Base-by-base conservation (phyloP, 2,797 vertebrate species). In the Selene dorsalis region DNA sequence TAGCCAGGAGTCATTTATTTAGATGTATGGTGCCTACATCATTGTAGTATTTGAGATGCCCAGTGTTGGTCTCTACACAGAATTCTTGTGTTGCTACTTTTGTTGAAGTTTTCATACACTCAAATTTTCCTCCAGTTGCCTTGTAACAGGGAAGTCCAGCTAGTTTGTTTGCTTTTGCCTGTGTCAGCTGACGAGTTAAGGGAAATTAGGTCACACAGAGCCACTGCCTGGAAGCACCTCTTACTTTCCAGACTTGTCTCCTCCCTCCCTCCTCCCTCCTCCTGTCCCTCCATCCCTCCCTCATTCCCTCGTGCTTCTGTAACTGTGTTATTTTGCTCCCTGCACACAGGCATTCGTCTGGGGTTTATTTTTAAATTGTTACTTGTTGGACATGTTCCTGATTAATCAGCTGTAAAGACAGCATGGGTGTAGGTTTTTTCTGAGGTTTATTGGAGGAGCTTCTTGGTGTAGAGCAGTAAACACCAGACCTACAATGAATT, bases 171-270 rank as follows among this genome's bases (percentile, higher is more conserved):
- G 64, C 66, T 76, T 82, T 63, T 48, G 48, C 75, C 76, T 61
- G 76, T 79, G 85, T 94, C 92, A 93, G 92, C 91, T 93, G 93
- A 93, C 84, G 1, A 80, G 76, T 79, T 56, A 79, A 56, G 60
- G 69, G 84, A 91, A 94, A 93, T 67, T 93, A 80, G 94, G 93
- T 94, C 93, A 91, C 66, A 77, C 57, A 79, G 83, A 84, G 87
- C 67, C 79, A 73, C 75, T 87, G 84, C 86, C 84, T 79, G 75
- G 82, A 88, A 89, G 82, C 73, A 32, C 91, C 91, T 80, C 88
- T 90, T 68, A 71, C 85, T 89, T 87, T 87, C 78, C 80, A 69
- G 69, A 80, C 85, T 80, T 0, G 53, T 59, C 77, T 62, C 59
- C 69, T 73, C 72, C 11, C 32, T 43, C 73, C 47, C 65, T 6